phyloP scores from a whole-genome alignment of 2,113 vertebrate species.

The Alligator mississippiensis region DNA sequence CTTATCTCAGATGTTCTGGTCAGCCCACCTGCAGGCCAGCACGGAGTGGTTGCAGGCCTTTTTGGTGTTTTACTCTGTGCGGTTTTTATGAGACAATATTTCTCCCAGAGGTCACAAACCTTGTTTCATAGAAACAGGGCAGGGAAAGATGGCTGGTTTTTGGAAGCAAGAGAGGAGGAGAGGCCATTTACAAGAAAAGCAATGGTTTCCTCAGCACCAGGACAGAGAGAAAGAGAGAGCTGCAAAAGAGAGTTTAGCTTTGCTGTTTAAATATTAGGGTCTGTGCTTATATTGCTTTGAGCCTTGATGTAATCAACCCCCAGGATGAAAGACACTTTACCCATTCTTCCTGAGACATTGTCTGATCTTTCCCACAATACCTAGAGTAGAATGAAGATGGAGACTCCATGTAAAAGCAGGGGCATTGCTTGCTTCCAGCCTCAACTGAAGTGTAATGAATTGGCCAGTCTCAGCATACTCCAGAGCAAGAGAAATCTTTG shows the following conservation, averaged over 20 bases:
- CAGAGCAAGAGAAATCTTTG: constrained; percentile 1
- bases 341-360: neutral
- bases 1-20: constrained; percentile 6
- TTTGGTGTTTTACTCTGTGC: constrained; percentile 66
- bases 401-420: neutral
- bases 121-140: constrained; percentile 36
- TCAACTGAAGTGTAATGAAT: neutral
- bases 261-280: constrained; percentile 12
- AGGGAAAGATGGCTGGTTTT: constrained; percentile 14
- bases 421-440: neutral
- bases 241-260: neutral
- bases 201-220: neutral
- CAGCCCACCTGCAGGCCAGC: constrained; percentile 16
- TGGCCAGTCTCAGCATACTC: neutral
- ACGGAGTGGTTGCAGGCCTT: constrained; percentile 64
- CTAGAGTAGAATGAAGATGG: neutral
- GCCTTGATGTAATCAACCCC: neutral
- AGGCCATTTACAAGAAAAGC: constrained; percentile 23
- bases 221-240: constrained; percentile 3
- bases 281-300: neutral
- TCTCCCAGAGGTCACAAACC: neutral
- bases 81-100: constrained; percentile 77
- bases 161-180: constrained; percentile 12
- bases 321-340: neutral
- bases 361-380: neutral